Base-by-base conservation (phyloP, 92 coral and sea anemone species). In the Paramuricea clavata region DNA sequence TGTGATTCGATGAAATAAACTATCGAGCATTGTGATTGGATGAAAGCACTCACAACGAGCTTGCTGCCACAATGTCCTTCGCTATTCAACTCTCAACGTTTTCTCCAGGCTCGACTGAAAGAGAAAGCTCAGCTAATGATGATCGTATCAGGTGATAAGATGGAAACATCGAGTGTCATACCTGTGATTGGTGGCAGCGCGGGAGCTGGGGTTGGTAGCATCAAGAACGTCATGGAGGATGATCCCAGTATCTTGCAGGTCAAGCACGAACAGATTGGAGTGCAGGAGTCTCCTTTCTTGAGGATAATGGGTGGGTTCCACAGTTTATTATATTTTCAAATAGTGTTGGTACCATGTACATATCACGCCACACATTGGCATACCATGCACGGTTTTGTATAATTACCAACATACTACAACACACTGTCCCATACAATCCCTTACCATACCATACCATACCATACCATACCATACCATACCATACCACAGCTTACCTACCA, bases 191-290 rank as follows among this genome's bases (percentile, higher is more conserved):
- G 68, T 71, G 87, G 87, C 86, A 92, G 95, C 7, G 94, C 91
- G 12, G 97, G 95, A 28, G 98, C 92, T 36, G 92, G 93, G 31
- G 98, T 98, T 41, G 90, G 92, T 22, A 86, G 71, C 8, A 68
- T 23, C 85, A 87, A 44, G 83, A 87, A 35, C 42, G 89, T 25
- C 59, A 54, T 73, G 93, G 90, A 69, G 67, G 93, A 87, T 6
- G 61, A 47, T 49, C 31, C 75, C 26, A 21, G 33, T 49, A 49
- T 27, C 28, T 27, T 25, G 0, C 26, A 27, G 34, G 78, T 26
- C 13, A 86, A 59, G 9, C 62, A 26, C 23, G 76, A 77, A 44
- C 76, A 79, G 2, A 65, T 65, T 31, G 33, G 44, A 17, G 41
- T 59, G 22, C 64, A 79, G 21, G 84, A 79, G 34, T 79, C 84